A percentile compares a stretch with the other conserved stretches of the same genome.
Evolutionary conservation across 2,113 vertebrate species (phyloP).

Genomic region (Dunckerocampus dactyliophorus): DNA sequence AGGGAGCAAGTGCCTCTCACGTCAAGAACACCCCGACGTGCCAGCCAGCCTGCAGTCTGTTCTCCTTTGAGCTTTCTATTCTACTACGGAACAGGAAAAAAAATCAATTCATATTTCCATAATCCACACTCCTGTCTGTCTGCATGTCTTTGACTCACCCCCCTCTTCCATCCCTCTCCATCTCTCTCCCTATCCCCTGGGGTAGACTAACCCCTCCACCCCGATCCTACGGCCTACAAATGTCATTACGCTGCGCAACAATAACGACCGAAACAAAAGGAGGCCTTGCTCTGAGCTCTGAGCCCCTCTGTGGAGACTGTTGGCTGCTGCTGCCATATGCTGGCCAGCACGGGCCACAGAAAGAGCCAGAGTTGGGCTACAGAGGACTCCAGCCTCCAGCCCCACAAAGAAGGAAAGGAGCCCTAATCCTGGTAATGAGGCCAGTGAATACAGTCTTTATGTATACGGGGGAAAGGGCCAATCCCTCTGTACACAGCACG

Average conservation of each 20-base stretch:
- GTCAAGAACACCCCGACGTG: constrained; percentile 78
- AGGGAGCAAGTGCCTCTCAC: constrained; percentile 80
- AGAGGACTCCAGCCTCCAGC: constrained; percentile 63
- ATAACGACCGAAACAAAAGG: constrained; percentile 96
- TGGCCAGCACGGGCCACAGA: constrained; percentile 73
- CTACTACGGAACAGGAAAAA: constrained; percentile 72
- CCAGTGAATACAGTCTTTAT: constrained; percentile 69
- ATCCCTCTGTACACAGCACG: constrained; percentile 67
- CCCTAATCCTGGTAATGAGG: constrained; percentile 72
- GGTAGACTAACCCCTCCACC: constrained; percentile 93
- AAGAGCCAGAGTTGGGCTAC: constrained; percentile 52
- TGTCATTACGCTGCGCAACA: constrained; percentile 95
- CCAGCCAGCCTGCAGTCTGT: constrained; percentile 84
- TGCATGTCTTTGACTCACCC: constrained; percentile 59
- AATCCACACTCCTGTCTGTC: constrained; percentile 96
- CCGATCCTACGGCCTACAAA: constrained; percentile 91
- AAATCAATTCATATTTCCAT: constrained; percentile 99
- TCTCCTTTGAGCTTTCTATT: constrained; percentile 88
- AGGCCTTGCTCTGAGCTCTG: constrained; percentile 68
- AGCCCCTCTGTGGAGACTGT: constrained; percentile 75
- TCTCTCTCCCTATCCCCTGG: constrained; percentile 79
- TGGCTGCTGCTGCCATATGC: constrained; percentile 90
- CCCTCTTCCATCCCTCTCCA: constrained; percentile 28
- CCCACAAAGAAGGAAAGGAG: constrained; percentile 75
- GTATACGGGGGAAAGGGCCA: constrained; percentile 67